Conservation (phyloP, 2,113 vertebrate genomes). For the Heterotis niloticus region DNA sequence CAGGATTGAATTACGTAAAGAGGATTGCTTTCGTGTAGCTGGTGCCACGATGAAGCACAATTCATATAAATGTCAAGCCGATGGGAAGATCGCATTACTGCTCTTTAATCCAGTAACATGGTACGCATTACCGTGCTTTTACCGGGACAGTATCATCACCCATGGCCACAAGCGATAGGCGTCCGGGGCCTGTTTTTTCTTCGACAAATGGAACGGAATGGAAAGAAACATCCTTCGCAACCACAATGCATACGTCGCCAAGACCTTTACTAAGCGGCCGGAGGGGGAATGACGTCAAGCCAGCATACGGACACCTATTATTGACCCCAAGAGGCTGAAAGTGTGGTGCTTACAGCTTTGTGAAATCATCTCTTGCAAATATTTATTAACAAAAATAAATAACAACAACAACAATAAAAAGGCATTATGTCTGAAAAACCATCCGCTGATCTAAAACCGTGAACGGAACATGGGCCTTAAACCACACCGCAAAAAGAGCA, state of each 20-base stretch:
- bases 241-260: too few relatives aligned
- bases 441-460: background rate
- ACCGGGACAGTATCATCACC: background rate
- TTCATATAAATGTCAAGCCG: background rate
- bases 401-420: background rate
- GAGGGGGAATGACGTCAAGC: too few relatives aligned
- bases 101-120: background rate
- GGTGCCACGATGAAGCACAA: background rate
- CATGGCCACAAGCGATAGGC: background rate
- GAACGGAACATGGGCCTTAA: background rate
- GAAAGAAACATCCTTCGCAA: background rate
- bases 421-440: background rate
- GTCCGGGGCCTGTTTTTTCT: background rate
- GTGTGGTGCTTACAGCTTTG: background rate
- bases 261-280: too few relatives aligned
- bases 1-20: background rate
- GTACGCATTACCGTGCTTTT: background rate
- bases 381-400: too few relatives aligned
- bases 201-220: background rate
- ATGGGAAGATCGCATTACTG: background rate
- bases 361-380: slow-evolving; percentile 15
- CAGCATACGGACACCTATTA: too few relatives aligned
- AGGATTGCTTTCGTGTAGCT: background rate
- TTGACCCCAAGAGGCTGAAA: background rate
- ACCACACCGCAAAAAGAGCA: background rate